phyloP scores from a whole-genome alignment of 2,888 invertebrate species.

The Perizoma flavofasciatum region DNA sequence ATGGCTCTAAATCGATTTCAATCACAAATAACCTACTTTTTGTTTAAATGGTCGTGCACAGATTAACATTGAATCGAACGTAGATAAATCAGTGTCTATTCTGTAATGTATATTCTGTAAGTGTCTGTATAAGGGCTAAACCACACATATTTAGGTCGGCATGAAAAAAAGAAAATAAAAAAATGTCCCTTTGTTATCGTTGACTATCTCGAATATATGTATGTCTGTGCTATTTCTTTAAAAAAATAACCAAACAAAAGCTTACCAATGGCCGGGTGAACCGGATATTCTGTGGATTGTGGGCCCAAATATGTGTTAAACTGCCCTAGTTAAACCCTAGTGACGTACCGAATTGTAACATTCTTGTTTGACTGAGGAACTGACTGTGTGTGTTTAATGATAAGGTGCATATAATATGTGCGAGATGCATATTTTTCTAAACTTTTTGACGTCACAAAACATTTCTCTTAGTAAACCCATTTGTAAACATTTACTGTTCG shows the following conservation, averaged over 20 bases:
- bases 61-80: slow-evolving; percentile 36
- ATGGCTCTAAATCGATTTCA: not conserved
- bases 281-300: not conserved
- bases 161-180: not conserved
- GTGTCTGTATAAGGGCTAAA: slow-evolving; percentile 15
- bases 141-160: slow-evolving; percentile 12
- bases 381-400: slow-evolving; percentile 72
- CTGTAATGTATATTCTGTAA: slow-evolving; percentile 19
- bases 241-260: not conserved
- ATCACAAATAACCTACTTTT: slow-evolving; percentile 16
- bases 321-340: slow-evolving; percentile 37
- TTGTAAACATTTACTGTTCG: slow-evolving; percentile 72
- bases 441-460: slow-evolving; percentile 77
- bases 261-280: not conserved
- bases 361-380: slow-evolving; percentile 73
- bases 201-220: too few relatives aligned
- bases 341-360: slow-evolving; percentile 51
- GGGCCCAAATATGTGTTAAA: slow-evolving; percentile 16
- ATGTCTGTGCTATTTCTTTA: too few relatives aligned
- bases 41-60: slow-evolving; percentile 20
- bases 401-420: slow-evolving; percentile 54
- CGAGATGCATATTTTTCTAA: slow-evolving; percentile 81
- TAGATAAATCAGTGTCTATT: slow-evolving; percentile 21
- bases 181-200: not conserved
- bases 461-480: slow-evolving; percentile 64